phyloP scores from a whole-genome alignment of 2,797 vertebrate species.

The Silurus lanzhouensis region DNA sequence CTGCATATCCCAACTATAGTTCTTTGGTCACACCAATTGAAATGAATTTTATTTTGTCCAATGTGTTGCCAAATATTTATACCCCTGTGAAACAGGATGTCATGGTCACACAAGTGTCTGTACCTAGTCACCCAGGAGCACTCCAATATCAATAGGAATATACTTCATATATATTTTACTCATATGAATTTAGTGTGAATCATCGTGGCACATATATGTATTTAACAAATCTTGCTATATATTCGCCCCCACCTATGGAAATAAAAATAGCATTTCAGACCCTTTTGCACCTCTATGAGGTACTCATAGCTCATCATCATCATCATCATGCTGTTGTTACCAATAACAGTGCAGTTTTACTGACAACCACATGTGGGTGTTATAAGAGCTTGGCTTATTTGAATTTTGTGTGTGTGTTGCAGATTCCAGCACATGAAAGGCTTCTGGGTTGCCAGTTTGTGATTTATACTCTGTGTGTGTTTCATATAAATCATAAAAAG shows the following conservation, averaged over 20 bases:
- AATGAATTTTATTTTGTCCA: too few species aligned
- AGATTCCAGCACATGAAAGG: slow-evolving; percentile 73
- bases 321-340: neutral
- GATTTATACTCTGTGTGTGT: slow-evolving; percentile 39
- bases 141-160: too few species aligned
- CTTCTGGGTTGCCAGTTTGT: slow-evolving; percentile 52
- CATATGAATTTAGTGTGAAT: too few species aligned
- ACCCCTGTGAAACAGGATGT: too few species aligned
- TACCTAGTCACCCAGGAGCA: too few species aligned
- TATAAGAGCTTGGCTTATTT: neutral
- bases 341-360: neutral
- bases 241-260: neutral
- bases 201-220: too few species aligned
- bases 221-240: too few species aligned
- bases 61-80: too few species aligned
- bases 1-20: too few species aligned
- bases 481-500: slow-evolving; percentile 72
- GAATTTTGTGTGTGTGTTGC: slow-evolving; percentile 18
- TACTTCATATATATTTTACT: too few species aligned
- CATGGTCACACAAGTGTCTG: too few species aligned
- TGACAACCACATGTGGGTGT: neutral
- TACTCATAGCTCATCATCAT: neutral
- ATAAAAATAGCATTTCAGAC: neutral
- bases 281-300: neutral
- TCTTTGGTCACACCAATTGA: too few species aligned